Conservation (phyloP, 2,888 invertebrate genomes). For the Xestia xanthographa region DNA sequence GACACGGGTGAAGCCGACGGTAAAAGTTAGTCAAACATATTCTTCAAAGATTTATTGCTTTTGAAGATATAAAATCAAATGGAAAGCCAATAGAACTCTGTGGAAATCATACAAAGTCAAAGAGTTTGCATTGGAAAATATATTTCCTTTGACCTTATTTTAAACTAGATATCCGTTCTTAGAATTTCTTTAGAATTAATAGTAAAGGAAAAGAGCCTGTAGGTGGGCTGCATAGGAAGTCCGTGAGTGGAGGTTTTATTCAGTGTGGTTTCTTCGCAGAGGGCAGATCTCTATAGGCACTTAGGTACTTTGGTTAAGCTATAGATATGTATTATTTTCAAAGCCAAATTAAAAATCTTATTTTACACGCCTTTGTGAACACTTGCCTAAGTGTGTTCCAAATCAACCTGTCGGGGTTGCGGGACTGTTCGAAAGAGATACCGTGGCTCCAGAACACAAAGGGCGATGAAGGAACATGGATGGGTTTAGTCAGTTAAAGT, state of each 20-base stretch:
- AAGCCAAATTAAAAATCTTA: too few species aligned
- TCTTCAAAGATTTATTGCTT: conserved; percentile 30
- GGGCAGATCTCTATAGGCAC: background rate
- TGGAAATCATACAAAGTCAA: conserved; percentile 34
- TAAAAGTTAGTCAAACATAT: background rate
- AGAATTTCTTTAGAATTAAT: conserved; percentile 1
- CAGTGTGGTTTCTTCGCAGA: background rate
- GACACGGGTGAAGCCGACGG: background rate
- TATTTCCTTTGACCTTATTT: conserved; percentile 20
- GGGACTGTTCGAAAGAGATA: too few species aligned
- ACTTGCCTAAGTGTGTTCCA: too few species aligned
- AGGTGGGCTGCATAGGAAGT: background rate
- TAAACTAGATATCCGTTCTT: conserved; percentile 12
- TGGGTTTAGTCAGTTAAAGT: too few species aligned
- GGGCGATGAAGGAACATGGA: too few species aligned
- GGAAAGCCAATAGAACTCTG: conserved; percentile 22
- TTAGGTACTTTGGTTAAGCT: background rate
- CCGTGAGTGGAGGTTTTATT: background rate
- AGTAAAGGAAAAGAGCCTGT: background rate
- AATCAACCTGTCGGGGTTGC: too few species aligned
- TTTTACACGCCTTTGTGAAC: too few species aligned
- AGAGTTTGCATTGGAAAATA: conserved; percentile 47
- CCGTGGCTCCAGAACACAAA: too few species aligned
- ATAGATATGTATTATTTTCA: too few species aligned
- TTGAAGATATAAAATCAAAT: conserved; percentile 24